Evolutionary conservation across 2,888 invertebrate species (phyloP), one percentile per base, ranked within the genome.

Genomic region (Drosophila phalerata): DNA sequence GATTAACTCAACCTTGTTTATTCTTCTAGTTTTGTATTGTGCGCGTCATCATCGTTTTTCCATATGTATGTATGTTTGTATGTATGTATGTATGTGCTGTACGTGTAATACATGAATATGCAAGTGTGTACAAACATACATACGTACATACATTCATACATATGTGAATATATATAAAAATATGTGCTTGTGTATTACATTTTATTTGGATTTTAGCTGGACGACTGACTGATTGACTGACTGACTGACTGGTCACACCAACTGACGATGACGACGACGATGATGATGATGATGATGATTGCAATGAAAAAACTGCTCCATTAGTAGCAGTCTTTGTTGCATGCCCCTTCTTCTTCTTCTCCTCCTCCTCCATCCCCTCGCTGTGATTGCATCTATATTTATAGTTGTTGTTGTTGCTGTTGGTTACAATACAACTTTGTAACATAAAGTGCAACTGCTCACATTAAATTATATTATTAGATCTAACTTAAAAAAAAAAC

Each of bases 281-380:
- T 6, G 28, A 28, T 5, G 28, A 28, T 28, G 28, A 28, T 28
- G 30, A 40, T 30, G 42, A 65, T 60, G 69, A 73, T 69, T 77
- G 73, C 69, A 69, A 77, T 63, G 69, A 73, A 66, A 69, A 77
- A 66, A 69, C 51, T 56, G 77, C 61, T 77, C 64, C 75, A 76
- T 74, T 76, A 62, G 70, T 70, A 52, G 45, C 74, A 62, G 51
- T 19, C 13, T 48, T 30, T 43, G 51, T 47, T 52, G 48, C 28
- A 19, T 47, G 30, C 61, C 13, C 40, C n/a, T n/a, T n/a, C n/a
- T n/a, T n/a, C n/a, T n/a, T n/a, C n/a, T n/a, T n/a, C n/a, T n/a
- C n/a, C n/a, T n/a, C n/a, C n/a, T n/a, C n/a, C n/a, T n/a, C n/a
- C n/a, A n/a, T n/a, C n/a, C n/a, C 42, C 32, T 28, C 25, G 13